Evolutionary conservation across 53 echinoderm and acorn worm genomes (phyloP), one percentile per base, ranked within the genome.

Genomic region (Temnopleurus reevesii): DNA sequence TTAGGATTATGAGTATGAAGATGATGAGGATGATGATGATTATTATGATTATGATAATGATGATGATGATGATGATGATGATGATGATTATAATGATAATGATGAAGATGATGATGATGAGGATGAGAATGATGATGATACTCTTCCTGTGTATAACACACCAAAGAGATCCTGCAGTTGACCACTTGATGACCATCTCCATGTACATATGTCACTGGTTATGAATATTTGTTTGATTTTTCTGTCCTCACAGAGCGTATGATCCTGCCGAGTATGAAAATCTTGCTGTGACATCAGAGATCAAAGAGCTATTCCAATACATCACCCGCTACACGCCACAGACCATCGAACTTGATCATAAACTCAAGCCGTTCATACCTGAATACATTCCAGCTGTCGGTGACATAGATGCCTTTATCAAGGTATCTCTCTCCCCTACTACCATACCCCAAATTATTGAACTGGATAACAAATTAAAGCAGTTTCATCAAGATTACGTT

Each of bases 331-430:
- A 99, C 91, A 99, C 99, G 26, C 96, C 99, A 8, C 96, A 96
- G 86, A 89, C 99, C 28, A 96, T 99, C 0, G 99, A 99, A 35
- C 81, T 99, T 30, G 99, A 96, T 18, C 92, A 94, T 65, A 99
- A 99, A 57, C 77, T 99, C 63, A 99, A 96, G 81, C 99, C 99
- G 0, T 99, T 99, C 76, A 99, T 96, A 47, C 99, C 99, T 1
- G 99, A 96, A 49, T 99, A 95, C 83, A 99, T 99, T 35, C 99
- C 99, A 0, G 96, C 99, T 45, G 96, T 99, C 1, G 99, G 99
- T 23, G 99, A 99, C 76, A 99, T 99, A 15, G 99, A 99, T 92
- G 99, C 99, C 38, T 99, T 99, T 81, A 99, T 99, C 76, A 99
- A 99, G 94, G 99, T 99, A 92, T 45, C 24, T 24, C 8, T 28